Evolutionary conservation across 2,797 vertebrate species (phyloP), one percentile per base, ranked within the genome.

Genomic region (Numenius phaeopus): DNA sequence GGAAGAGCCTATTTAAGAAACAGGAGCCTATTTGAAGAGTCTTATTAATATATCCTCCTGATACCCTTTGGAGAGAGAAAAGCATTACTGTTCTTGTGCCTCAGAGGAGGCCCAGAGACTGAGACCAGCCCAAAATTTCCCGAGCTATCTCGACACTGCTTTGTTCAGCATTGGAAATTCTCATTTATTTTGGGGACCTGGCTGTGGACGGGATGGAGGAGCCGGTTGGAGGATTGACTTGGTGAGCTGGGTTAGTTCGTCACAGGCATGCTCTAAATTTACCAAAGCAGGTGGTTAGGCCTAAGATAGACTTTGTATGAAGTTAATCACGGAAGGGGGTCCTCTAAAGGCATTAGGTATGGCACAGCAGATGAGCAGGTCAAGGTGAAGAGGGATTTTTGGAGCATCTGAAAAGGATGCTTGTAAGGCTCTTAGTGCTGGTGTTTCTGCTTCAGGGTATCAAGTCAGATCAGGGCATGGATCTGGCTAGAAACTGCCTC

Each of bases 311-410:
- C 14, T 21, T 47, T 72, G 23, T 30, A 19, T 8, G 15, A 44
- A 84, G 29, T 64, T 76, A 55, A 6, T 57, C 1, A 6, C 46
- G 55, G 47, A 49, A 49, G 34, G 14, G 11, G 19, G 12, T 58
- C 46, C n/a, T n/a, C n/a, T 24, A 13, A 69, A 78, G 29, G 32
- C 5, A 0, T 40, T n/a, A n/a, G n/a, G n/a, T n/a, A n/a, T n/a
- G 29, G 67, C 49, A 30, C 32, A 40, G 50, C 17, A 5, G 14
- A 0, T 29, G 32, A 50, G 10, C 26, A 26, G n/a, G 5, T 50
- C 54, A 58, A 50, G 14, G n/a, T n/a, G 40, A 79, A 54, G 70
- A 82, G 29, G 27, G 22, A 22, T 7, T 90, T 81, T 91, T 44
- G 15, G 29, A 65, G 6, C 26, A 14, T 58, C 32, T 61, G 2